phyloP scores from a whole-genome alignment of 2,113 vertebrate genomes.

The Daboia siamensis region DNA sequence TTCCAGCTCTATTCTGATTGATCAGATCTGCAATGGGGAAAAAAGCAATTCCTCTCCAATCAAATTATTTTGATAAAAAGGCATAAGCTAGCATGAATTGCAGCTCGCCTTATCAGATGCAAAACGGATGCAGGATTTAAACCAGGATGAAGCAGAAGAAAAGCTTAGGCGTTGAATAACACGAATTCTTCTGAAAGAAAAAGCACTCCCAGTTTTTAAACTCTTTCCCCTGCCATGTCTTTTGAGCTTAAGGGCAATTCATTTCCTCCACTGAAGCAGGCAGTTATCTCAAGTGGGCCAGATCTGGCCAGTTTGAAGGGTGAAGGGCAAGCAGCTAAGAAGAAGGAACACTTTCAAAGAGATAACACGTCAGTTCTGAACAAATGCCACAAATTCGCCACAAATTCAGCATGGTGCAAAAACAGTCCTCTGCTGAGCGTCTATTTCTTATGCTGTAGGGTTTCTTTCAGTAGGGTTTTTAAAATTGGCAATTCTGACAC shows the following conservation, averaged over 20 bases:
- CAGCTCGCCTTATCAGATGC: neutral
- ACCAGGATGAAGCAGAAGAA: neutral
- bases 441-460: neutral
- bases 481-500: neutral
- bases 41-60: neutral
- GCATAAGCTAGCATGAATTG: neutral
- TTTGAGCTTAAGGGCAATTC: neutral
- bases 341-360: constrained; percentile 44
- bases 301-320: neutral
- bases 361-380: neutral
- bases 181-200: neutral
- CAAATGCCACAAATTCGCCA: rapidly evolving
- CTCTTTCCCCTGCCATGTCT: neutral
- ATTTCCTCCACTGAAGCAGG: neutral
- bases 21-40: neutral
- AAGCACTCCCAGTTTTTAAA: neutral
- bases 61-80: neutral
- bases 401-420: neutral
- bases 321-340: too few species aligned
- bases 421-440: neutral
- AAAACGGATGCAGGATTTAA: neutral
- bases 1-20: too few species aligned
- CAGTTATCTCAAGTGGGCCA: constrained; percentile 21
- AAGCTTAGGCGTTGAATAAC: neutral
- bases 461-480: neutral